These are phyloP conservation scores for Dipodomys stephensi DNA, from an alignment of 2,113 vertebrate genomes.

Conservation along the genomic window DNA sequence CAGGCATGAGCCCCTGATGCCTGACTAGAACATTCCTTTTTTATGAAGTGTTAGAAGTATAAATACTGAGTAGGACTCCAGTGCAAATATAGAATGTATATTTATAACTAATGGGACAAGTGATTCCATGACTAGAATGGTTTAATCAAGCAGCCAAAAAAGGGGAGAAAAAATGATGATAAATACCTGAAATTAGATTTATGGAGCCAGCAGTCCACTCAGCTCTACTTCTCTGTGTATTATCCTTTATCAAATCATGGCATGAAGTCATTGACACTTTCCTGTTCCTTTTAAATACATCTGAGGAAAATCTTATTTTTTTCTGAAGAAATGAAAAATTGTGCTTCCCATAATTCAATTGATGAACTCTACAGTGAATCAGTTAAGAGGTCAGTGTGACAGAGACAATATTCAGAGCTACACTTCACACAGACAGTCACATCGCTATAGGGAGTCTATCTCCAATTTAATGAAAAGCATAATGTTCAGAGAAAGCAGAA, in stretches of 20 bases:
- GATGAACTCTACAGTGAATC: background rate
- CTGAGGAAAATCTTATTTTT: background rate
- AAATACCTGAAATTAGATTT: background rate
- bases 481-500: background rate
- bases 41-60: background rate
- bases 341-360: slow-evolving; percentile 23
- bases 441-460: background rate
- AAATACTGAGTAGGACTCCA: background rate
- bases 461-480: background rate
- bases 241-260: background rate
- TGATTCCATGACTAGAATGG: background rate
- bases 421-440: background rate
- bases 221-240: background rate
- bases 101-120: background rate
- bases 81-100: background rate
- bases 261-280: slow-evolving; percentile 1
- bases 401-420: background rate
- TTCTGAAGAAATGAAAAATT: slow-evolving; percentile 15
- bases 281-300: slow-evolving; percentile 22
- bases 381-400: background rate
- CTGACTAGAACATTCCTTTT: too few relatives aligned
- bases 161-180: background rate
- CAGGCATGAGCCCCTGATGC: too few relatives aligned
- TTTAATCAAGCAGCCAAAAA: background rate
- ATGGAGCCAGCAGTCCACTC: background rate